Evolutionary conservation across 2,888 invertebrate species (phyloP).

Genomic region (Cotesia congregata): DNA sequence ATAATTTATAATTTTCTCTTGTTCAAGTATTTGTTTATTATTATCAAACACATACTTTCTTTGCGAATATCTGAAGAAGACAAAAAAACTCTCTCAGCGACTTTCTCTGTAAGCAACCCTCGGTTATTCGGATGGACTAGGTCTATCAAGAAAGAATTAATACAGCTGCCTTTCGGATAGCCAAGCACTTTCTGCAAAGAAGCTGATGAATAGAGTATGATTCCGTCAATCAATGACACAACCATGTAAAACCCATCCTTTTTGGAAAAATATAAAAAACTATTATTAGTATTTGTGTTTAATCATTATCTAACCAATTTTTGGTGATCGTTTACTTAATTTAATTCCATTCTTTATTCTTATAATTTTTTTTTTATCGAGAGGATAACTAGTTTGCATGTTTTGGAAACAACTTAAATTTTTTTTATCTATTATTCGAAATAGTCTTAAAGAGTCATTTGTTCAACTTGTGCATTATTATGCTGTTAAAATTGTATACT

Average conservation of each 20-base stretch:
- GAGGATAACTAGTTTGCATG: no score
- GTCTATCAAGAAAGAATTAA: constrained; percentile 88
- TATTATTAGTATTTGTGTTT: constrained; percentile 27
- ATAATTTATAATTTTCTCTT: not conserved
- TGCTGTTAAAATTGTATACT: no score
- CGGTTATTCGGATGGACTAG: constrained; percentile 86
- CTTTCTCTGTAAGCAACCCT: constrained; percentile 82
- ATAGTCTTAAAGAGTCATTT: no score
- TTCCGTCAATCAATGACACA: constrained; percentile 87
- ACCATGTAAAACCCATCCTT: constrained; percentile 85
- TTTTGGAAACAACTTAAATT: no score
- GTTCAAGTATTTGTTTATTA: not conserved
- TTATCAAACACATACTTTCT: constrained; percentile 52
- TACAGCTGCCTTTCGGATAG: constrained; percentile 87
- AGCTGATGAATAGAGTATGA: constrained; percentile 82
- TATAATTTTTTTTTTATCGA: not conserved
- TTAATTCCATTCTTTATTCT: not conserved
- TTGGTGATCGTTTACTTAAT: not conserved
- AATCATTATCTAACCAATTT: not conserved
- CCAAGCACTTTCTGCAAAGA: constrained; percentile 80
- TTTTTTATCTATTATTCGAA: no score
- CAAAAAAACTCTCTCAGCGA: constrained; percentile 77
- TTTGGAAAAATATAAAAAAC: constrained; percentile 49
- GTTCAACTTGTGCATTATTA: no score
- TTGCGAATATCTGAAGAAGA: constrained; percentile 74